Evolutionary conservation across 2,888 invertebrate genomes (phyloP), one percentile per base, ranked within the genome.

Genomic region (Acanthoscelides obtectus): DNA sequence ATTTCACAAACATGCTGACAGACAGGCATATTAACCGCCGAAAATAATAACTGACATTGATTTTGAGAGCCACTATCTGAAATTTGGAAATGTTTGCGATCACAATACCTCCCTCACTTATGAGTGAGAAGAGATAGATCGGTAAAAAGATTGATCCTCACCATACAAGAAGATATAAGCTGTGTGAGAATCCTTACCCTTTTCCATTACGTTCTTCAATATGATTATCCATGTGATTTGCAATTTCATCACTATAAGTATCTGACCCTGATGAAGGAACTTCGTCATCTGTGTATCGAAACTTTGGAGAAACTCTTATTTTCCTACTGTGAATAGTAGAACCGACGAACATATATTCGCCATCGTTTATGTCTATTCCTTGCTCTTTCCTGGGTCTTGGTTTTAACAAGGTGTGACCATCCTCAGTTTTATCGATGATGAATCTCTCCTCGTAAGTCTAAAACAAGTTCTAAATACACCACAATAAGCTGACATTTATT

Each of bases 251-350:
- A 45, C 17, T 17, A 1, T 6, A 4, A 1, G 17, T 12, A 45
- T 67, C 22, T 1, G 19, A 20, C 19, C 67, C 20, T n/a, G 22
- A 12, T 20, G 22, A 20, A 19, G 22, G 67, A 1, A 73, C 67
- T 67, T 73, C 74, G 22, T 72, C 72, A 22, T 71, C 63, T 17
- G 71, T 69, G n/a, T 71, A 71, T 19, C 71, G 73, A 67, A 67
- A 71, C 2, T 65, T 71, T n/a, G 25, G 20, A 1, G 67, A 22
- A 22, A 65, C n/a, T 66, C 70, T 21, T 20, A 70, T 66, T 27
- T 22, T 67, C 27, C 72, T 70, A 4, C 25, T 6, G 20, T 70
- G 45, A 12, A 45, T 45, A 12, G 45, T 22, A 20, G 20, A n/a
- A 45, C 69, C 20, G 66, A 66, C 12, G 17, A 64, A 20, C 63